A percentile compares a stretch with the other conserved stretches of the same genome.
These are phyloP conservation scores for Anoplolepis gracilipes DNA, from an alignment of 1,140 invertebrate species.

Conservation along the genomic window DNA sequence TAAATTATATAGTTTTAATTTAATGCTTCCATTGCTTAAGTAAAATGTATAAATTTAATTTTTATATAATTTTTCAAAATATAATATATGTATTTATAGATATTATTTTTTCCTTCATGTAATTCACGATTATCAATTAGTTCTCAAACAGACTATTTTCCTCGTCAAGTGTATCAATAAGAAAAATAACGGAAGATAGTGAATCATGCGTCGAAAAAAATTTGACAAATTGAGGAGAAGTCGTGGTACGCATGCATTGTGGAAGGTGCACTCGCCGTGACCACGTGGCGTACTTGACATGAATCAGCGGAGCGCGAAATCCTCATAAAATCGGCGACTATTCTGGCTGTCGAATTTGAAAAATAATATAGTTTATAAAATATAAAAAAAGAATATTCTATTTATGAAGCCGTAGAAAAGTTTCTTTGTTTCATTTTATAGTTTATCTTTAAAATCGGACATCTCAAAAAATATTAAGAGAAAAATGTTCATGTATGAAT, in stretches of 20 bases:
- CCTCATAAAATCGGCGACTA: conserved; percentile 68
- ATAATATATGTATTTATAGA: not conserved
- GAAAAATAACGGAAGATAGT: not conserved
- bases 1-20: not conserved
- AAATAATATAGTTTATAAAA: too few relatives aligned
- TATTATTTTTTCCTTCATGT: not conserved
- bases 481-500: too few relatives aligned
- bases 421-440: too few relatives aligned
- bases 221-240: conserved; percentile 6
- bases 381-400: too few relatives aligned
- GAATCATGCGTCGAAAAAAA: not conserved
- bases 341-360: conserved; percentile 65
- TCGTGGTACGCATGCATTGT: not conserved
- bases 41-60: not conserved
- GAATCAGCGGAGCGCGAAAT: conserved; percentile 70
- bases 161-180: not conserved
- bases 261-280: not conserved
- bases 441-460: too few relatives aligned
- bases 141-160: not conserved
- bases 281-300: too few relatives aligned
- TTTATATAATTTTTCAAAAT: not conserved
- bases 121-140: not conserved
- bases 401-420: too few relatives aligned
- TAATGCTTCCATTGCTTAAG: not conserved
- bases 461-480: too few relatives aligned